Percentiles rank a stretch among this genome's conserved stretches.
These are phyloP conservation scores for Pygoscelis adeliae DNA, from an alignment of 2,113 vertebrate genomes.

Conservation along the genomic window DNA sequence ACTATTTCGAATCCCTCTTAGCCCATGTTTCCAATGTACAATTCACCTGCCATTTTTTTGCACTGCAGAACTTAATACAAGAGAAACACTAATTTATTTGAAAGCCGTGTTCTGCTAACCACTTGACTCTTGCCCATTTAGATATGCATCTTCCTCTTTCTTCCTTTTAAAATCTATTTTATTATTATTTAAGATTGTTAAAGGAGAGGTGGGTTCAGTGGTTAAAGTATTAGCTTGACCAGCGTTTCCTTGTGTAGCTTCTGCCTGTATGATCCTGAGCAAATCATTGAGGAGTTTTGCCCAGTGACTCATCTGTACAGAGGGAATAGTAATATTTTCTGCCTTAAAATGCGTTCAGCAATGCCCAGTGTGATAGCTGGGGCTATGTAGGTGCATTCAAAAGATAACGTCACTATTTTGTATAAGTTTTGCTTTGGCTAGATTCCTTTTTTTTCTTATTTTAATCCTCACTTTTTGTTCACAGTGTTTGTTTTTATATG, in stretches of 20 bases:
- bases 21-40: not conserved
- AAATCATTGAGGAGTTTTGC: not conserved
- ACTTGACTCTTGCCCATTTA: not conserved
- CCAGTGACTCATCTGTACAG: not conserved
- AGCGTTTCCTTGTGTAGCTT: not conserved
- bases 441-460: not conserved
- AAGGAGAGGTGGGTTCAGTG: not conserved
- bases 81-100: not conserved
- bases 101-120: not conserved
- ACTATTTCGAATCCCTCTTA: constrained; percentile 16
- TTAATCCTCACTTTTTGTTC: not conserved
- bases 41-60: not conserved
- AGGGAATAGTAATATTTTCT: not conserved
- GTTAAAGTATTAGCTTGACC: not conserved
- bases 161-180: not conserved
- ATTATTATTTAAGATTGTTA: not conserved
- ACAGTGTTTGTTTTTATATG: not conserved
- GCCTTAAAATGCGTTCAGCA: not conserved
- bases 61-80: not conserved
- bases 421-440: not conserved
- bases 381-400: not conserved
- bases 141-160: not conserved
- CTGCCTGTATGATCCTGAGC: not conserved
- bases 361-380: not conserved
- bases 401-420: not conserved